phyloP scores from a whole-genome alignment of 2,113 vertebrate species.

The Aptenodytes forsteri region DNA sequence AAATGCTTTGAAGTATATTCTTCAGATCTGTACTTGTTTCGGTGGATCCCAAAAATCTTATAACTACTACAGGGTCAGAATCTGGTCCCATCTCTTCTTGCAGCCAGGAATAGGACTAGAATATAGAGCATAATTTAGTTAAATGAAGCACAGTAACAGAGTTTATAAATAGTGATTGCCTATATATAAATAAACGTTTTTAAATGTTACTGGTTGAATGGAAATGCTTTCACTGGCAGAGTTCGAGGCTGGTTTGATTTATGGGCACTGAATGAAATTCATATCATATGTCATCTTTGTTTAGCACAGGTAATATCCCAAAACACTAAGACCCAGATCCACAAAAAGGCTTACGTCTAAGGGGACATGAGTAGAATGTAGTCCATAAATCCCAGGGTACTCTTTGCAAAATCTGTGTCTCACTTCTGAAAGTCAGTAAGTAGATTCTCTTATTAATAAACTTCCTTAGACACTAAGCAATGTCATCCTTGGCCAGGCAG shows the following conservation, averaged over 20 bases:
- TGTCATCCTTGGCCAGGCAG: not conserved
- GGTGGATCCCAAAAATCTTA: slow-evolving; percentile 92
- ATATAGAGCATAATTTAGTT: slow-evolving; percentile 54
- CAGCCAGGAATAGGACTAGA: slow-evolving; percentile 92
- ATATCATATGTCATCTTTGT: not conserved
- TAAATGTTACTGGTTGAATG: not conserved
- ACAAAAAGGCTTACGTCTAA: not conserved
- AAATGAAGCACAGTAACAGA: not conserved
- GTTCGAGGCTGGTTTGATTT: not conserved
- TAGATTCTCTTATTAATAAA: not conserved
- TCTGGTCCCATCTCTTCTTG: slow-evolving; percentile 95
- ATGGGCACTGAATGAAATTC: not conserved
- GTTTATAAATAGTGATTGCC: not conserved
- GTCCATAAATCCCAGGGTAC: not conserved
- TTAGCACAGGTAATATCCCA: not conserved
- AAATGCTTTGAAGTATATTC: slow-evolving; percentile 92
- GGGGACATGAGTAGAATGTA: not conserved
- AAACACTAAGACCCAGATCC: not conserved
- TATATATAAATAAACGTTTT: not conserved
- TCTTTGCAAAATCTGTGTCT: not conserved
- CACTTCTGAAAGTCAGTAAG: not conserved
- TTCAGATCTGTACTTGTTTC: slow-evolving; percentile 89
- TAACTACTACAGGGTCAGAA: slow-evolving; percentile 91
- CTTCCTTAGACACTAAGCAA: not conserved
- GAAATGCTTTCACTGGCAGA: not conserved